Conservation (phyloP, 2,113 vertebrate genomes). For the Salvelinus namaycush region DNA sequence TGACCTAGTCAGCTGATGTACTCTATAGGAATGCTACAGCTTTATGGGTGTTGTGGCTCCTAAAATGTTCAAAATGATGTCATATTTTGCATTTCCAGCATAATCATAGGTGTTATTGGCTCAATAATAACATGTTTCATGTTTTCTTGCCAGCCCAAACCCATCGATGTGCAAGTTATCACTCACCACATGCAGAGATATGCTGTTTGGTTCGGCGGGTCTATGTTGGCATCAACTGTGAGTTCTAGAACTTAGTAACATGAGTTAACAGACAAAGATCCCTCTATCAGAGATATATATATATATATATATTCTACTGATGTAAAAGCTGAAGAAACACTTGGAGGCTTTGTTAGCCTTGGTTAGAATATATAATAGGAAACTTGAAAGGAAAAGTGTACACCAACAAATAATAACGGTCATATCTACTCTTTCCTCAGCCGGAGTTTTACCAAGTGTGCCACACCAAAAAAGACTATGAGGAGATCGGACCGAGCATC, state of each 20-base stretch:
- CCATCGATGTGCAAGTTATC: slow-evolving; percentile 92
- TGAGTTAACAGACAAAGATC: too few species aligned
- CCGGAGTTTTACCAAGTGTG: slow-evolving; percentile 99
- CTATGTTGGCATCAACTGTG: slow-evolving; percentile 91
- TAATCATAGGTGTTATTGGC: background rate
- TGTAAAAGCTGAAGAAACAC: background rate
- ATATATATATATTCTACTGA: background rate
- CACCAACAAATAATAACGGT: background rate
- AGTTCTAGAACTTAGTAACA: slow-evolving; percentile 45
- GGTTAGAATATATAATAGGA: too few species aligned
- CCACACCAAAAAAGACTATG: slow-evolving; percentile 99
- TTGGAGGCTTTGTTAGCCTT: background rate
- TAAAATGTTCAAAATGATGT: too few species aligned
- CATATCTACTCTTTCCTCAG: slow-evolving; percentile 64
- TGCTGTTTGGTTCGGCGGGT: slow-evolving; percentile 95
- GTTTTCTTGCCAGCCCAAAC: slow-evolving; percentile 81
- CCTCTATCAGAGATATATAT: background rate
- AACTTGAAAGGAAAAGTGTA: background rate
- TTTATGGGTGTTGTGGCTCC: too few species aligned
- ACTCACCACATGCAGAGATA: slow-evolving; percentile 97
- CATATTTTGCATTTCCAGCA: too few species aligned
- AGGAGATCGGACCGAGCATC: slow-evolving; percentile 99
- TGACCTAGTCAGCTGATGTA: background rate
- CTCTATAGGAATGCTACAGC: too few species aligned
- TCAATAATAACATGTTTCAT: background rate